Evolutionary conservation across 2,113 vertebrate genomes (phyloP).

Genomic region (Callopanchax toddi): DNA sequence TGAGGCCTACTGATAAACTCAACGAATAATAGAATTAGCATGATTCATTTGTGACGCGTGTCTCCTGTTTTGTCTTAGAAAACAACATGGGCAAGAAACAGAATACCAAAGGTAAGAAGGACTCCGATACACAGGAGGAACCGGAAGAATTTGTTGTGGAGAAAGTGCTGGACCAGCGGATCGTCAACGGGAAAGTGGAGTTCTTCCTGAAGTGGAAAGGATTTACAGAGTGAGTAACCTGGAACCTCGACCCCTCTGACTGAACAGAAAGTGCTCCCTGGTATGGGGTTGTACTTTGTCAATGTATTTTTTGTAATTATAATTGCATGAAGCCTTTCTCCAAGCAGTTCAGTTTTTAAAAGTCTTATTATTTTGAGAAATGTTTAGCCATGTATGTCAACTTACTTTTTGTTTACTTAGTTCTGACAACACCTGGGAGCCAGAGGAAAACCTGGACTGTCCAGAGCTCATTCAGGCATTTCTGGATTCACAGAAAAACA

Average conservation of each 20-base stretch:
- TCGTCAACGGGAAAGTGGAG: constrained; percentile 98
- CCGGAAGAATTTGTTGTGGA: constrained; percentile 99
- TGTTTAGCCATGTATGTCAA: not conserved
- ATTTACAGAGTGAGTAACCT: constrained; percentile 94
- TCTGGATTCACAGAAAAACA: constrained; percentile 92
- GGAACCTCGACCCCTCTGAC: constrained; percentile 10
- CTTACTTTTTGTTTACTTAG: constrained; percentile 67
- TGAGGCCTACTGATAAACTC: not conserved
- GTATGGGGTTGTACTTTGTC: constrained; percentile 67
- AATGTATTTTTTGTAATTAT: constrained; percentile 24
- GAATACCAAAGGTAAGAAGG: constrained; percentile 90
- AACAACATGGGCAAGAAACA: constrained; percentile 97
- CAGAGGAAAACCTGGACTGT: constrained; percentile 98
- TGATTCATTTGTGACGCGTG: not conserved
- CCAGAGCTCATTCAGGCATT: constrained; percentile 96
- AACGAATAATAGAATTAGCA: too few species aligned
- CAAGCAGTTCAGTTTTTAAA: not conserved
- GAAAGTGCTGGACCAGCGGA: constrained; percentile 93
- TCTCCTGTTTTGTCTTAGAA: constrained; percentile 64
- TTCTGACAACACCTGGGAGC: constrained; percentile 98
- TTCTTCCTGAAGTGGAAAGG: constrained; percentile 99
- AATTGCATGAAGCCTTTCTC: constrained; percentile 22
- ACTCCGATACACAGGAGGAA: constrained; percentile 82
- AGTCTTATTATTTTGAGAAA: too few species aligned
- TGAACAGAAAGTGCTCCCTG: constrained; percentile 51